phyloP scores from a whole-genome alignment of 1,140 invertebrate genomes.

The Goniozus legneri region DNA sequence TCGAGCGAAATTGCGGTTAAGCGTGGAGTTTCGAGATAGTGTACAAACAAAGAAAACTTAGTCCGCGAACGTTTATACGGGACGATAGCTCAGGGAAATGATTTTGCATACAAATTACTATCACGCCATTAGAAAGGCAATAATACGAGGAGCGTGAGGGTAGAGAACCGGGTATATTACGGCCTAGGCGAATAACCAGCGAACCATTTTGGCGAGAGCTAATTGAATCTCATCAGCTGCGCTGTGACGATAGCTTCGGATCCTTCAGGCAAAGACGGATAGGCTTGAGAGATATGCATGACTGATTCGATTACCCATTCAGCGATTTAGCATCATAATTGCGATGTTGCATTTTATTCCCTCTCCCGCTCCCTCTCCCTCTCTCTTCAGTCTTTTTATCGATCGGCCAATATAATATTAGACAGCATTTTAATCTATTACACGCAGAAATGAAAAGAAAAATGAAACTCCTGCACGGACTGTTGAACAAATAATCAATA shows the following conservation, averaged over 20 bases:
- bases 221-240: constrained; percentile 44
- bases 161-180: too few relatives aligned
- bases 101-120: constrained; percentile 36
- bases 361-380: too few relatives aligned
- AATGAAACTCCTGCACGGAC: too few relatives aligned
- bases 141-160: constrained; percentile 32
- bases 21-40: constrained; percentile 13
- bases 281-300: too few relatives aligned
- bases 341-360: too few relatives aligned
- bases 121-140: constrained; percentile 31
- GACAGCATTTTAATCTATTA: too few relatives aligned
- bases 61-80: constrained; percentile 13
- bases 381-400: too few relatives aligned
- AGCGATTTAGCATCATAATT: too few relatives aligned
- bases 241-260: constrained; percentile 16
- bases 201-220: constrained; percentile 41
- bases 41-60: constrained; percentile 21
- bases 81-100: constrained; percentile 17
- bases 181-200: constrained; percentile 40
- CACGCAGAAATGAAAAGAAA: too few relatives aligned
- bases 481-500: too few relatives aligned
- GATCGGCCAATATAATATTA: too few relatives aligned
- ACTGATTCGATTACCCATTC: too few relatives aligned
- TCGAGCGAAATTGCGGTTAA: constrained; percentile 9
- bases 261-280: constrained; percentile 25